Conservation (phyloP, 2,113 vertebrate genomes). For the Protomyctophum bolini region DNA sequence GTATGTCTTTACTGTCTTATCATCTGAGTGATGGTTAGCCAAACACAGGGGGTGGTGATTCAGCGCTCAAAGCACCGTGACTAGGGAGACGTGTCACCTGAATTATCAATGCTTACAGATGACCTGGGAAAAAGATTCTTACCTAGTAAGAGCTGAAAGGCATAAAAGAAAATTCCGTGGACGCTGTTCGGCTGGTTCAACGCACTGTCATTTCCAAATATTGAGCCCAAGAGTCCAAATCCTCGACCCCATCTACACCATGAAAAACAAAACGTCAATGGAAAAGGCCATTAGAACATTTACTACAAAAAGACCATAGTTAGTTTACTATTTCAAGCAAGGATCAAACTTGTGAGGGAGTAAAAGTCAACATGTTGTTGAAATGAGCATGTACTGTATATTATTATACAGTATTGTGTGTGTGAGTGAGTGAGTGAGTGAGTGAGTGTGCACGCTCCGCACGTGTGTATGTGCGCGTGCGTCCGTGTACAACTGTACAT, state of each 20-base stretch:
- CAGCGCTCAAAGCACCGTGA: neutral
- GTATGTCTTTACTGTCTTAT: neutral
- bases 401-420: no score
- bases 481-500: no score
- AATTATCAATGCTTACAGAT: neutral
- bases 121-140: constrained; percentile 67
- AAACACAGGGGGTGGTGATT: constrained; percentile 37
- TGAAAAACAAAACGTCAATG: constrained; percentile 42
- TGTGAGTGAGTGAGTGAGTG: no score
- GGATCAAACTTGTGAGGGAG: neutral
- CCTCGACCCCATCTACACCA: constrained; percentile 96
- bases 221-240: constrained; percentile 96
- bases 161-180: constrained; percentile 97
- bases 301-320: constrained; percentile 1
- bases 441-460: no score
- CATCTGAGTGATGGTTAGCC: constrained; percentile 24
- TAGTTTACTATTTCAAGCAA: neutral
- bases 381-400: no score
- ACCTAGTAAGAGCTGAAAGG: constrained; percentile 98
- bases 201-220: constrained; percentile 97
- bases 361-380: no score
- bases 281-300: constrained; percentile 10
- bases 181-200: constrained; percentile 99
- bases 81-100: constrained; percentile 1
- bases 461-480: no score